These are phyloP conservation scores for Rhynchotus rufescens DNA, from an alignment of 2,797 vertebrate genomes.

Conservation along the genomic window DNA sequence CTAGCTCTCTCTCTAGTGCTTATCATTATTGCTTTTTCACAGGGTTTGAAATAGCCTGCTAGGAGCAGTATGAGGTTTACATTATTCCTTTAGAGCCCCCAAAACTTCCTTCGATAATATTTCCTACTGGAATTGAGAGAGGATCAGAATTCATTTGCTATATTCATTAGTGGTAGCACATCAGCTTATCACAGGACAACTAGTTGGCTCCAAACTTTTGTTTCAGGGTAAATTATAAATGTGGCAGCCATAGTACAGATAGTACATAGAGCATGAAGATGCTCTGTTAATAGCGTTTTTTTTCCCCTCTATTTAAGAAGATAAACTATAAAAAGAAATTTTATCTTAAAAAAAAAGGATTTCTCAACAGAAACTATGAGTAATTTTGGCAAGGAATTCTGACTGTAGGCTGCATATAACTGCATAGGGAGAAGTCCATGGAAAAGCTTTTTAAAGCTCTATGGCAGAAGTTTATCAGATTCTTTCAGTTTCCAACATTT, in stretches of 20 bases:
- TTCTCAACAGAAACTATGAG: background rate
- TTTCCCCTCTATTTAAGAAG: background rate
- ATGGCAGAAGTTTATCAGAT: background rate
- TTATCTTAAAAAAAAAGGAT: background rate
- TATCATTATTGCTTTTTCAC: background rate
- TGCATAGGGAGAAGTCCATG: background rate
- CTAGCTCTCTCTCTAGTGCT: background rate
- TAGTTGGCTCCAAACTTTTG: background rate
- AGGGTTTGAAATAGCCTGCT: background rate
- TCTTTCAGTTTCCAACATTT: background rate
- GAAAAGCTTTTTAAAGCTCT: background rate
- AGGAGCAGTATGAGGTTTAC: accelerated
- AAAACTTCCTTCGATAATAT: background rate
- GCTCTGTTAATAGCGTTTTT: background rate
- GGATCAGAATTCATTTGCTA: background rate
- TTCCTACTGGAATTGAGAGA: background rate
- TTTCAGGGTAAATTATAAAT: background rate
- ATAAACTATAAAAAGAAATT: background rate
- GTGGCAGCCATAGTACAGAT: background rate
- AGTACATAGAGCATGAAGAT: background rate
- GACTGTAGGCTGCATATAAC: accelerated
- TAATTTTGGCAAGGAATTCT: background rate
- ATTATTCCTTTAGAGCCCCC: background rate
- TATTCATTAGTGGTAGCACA: background rate
- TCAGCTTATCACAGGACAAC: background rate